These are phyloP conservation scores for Motacilla alba DNA, from an alignment of 2,113 vertebrate genomes.

Conservation along the genomic window DNA sequence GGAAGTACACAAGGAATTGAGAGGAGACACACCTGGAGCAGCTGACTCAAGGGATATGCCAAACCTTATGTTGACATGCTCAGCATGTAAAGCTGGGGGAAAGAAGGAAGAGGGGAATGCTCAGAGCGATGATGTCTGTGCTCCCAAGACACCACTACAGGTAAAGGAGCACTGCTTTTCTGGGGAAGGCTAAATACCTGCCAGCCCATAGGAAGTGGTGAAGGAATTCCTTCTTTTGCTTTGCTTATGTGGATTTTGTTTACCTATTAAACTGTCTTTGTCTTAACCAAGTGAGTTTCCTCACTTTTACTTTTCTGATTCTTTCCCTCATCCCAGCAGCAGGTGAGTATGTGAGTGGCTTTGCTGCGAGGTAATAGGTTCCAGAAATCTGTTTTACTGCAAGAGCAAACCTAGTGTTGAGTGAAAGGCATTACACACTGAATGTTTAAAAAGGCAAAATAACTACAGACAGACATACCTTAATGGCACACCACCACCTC, in stretches of 20 bases:
- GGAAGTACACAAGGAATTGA: background rate
- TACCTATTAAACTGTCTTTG: background rate
- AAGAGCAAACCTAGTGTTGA: background rate
- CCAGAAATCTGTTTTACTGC: background rate
- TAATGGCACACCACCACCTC: background rate
- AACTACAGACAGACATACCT: background rate
- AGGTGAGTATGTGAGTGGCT: fast-evolving
- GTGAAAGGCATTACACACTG: background rate
- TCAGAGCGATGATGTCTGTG: background rate
- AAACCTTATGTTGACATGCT: fast-evolving
- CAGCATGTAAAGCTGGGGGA: background rate
- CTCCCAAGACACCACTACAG: fast-evolving
- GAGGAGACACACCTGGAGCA: background rate
- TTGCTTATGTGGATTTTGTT: background rate
- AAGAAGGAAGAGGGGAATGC: fast-evolving
- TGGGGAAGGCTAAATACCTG: background rate
- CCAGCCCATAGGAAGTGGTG: background rate
- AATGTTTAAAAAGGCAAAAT: background rate
- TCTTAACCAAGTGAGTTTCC: background rate
- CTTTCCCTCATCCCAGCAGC: background rate
- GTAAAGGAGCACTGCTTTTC: background rate
- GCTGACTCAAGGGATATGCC: background rate
- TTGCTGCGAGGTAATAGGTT: fast-evolving
- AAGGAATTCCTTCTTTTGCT: background rate
- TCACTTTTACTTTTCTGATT: fast-evolving